Conservation (phyloP, 2,797 vertebrate species). For the Arctocebus calabarensis region DNA sequence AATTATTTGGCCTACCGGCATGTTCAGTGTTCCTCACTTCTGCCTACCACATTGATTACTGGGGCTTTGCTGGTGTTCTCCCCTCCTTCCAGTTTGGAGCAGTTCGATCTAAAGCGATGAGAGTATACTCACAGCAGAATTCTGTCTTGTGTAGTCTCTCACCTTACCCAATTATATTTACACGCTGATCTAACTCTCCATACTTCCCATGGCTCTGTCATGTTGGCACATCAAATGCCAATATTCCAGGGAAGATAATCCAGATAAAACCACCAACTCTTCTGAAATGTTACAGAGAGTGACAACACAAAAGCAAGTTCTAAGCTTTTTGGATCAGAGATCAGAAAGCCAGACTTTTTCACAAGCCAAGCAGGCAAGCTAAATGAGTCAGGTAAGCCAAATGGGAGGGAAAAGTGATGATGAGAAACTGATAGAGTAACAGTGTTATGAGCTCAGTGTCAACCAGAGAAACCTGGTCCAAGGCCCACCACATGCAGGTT, state of each 20-base stretch:
- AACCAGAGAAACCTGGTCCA: neutral
- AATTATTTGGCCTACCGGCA: constrained; percentile 83
- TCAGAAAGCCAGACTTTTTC: neutral
- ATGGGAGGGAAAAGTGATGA: neutral
- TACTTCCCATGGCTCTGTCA: neutral
- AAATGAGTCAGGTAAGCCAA: neutral
- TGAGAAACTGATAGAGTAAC: neutral
- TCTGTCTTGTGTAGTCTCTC: neutral
- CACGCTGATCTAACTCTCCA: neutral
- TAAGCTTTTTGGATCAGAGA: neutral
- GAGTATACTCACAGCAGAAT: neutral
- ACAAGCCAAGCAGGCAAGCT: neutral
- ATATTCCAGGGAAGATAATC: neutral
- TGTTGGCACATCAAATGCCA: neutral
- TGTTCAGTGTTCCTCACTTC: constrained; percentile 49
- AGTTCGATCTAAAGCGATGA: neutral
- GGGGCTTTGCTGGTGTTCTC: neutral
- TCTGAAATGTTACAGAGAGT: neutral
- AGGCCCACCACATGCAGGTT: fast-evolving
- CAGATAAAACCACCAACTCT: neutral
- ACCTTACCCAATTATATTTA: neutral
- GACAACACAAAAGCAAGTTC: neutral
- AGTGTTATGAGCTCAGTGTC: neutral
- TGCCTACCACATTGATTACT: neutral
- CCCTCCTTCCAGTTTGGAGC: neutral